phyloP scores from a whole-genome alignment of 1,140 invertebrate species.

The Globodera ellingtonae region DNA sequence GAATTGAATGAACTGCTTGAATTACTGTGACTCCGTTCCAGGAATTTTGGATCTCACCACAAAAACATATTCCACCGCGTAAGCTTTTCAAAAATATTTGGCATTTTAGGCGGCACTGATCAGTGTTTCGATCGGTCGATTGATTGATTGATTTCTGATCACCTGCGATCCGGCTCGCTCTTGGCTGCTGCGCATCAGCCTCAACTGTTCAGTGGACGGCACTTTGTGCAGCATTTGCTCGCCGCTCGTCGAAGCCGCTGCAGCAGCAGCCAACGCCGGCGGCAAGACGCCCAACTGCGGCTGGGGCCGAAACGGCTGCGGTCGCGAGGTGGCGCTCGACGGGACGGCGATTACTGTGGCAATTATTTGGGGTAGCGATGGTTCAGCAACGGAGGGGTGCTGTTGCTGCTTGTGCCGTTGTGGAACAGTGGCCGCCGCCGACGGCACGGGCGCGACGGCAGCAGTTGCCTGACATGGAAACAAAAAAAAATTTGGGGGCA shows the following conservation, averaged over 20 bases:
- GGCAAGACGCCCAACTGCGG: slow-evolving; percentile 50
- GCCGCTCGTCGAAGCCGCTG: slow-evolving; percentile 3
- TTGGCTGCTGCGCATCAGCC: slow-evolving; percentile 25
- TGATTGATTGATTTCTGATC: neutral
- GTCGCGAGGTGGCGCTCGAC: slow-evolving; percentile 21
- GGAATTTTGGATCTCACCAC: no score
- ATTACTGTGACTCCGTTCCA: no score
- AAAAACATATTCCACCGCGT: no score
- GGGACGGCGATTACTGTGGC: neutral
- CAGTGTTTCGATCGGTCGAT: neutral
- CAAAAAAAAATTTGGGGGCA: no score
- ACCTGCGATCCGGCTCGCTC: slow-evolving; percentile 47
- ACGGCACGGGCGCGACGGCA: neutral
- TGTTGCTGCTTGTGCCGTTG: neutral
- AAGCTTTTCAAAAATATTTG: no score
- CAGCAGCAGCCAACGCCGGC: slow-evolving; percentile 26
- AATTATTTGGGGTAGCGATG: slow-evolving; percentile 19
- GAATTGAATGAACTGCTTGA: no score
- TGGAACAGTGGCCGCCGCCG: neutral
- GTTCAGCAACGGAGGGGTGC: neutral
- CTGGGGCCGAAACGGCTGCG: slow-evolving; percentile 58
- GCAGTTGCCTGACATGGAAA: neutral
- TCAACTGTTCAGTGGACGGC: slow-evolving; percentile 37
- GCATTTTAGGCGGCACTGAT: no score
- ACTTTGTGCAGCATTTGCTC: slow-evolving; percentile 39